Base-by-base conservation (phyloP, 2,888 invertebrate genomes). In the Nudaria mundana region DNA sequence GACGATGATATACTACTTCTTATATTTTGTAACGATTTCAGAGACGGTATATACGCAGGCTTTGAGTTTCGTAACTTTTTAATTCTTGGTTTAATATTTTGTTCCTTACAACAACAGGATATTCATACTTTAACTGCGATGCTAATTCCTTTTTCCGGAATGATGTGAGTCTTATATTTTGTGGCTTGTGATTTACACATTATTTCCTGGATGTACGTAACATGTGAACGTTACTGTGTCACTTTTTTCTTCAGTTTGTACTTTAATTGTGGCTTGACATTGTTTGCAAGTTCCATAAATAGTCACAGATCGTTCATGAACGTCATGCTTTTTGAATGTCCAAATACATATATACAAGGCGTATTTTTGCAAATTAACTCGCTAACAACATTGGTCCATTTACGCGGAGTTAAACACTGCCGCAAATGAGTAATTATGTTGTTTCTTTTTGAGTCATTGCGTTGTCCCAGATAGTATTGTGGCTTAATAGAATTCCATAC, bases 261-360 rank as follows among this genome's bases (percentile, higher is more conserved):
- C 5, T 20, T 20, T 18, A 20, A 31, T 16, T 31, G 18, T 31
- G 11, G 20, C 25, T 15, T 24, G 24, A 18, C 33, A 34, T 25
- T 25, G 33, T 25, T 34, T 34, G 15, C 33, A 34, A 14, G 3
- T 34, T 34, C 33, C 25, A 15, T 34, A 25, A 34, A 34, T 34
- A n/a, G 25, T 24, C 16, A 34, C 25, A 34, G 25, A 34, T 10
- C 15, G 5, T 14, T 25, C 33, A 16, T 34, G 24, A 25, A 25
- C 24, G 25, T 34, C 16, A 11, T 34, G 24, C 11, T 25, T 34
- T 25, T 34, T 34, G 2, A 34, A 34, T 10, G 12, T 34, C 33
- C 33, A 34, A 34, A 16, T 24, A 18, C 33, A 34, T 34, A n/a
- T n/a, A 10, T 3, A 24, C 25, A 25, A 14, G 15, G 33, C 10